Conservation (phyloP, 1,140 invertebrate species). For the Plodia interpunctella region DNA sequence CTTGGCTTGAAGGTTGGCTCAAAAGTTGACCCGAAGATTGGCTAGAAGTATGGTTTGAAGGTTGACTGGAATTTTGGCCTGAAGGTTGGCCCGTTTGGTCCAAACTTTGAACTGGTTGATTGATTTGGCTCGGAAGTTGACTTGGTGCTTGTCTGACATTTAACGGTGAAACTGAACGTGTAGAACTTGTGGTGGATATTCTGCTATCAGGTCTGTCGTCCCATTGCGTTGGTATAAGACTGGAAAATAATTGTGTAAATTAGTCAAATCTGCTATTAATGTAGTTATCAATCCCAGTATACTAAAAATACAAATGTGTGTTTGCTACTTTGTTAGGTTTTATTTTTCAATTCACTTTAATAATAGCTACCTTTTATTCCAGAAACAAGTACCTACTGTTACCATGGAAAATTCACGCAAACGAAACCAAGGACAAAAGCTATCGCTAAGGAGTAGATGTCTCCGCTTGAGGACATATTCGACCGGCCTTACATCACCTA, state of each 20-base stretch:
- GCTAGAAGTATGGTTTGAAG: not conserved
- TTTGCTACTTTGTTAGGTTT: too few species aligned
- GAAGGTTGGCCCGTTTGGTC: not conserved
- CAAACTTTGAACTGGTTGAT: not conserved
- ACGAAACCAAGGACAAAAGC: too few species aligned
- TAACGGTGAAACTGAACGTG: conserved; percentile 22
- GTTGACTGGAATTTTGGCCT: not conserved
- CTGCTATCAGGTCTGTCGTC: conserved; percentile 34
- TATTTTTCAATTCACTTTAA: too few species aligned
- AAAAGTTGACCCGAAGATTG: not conserved
- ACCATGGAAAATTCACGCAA: too few species aligned
- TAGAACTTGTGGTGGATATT: conserved; percentile 32
- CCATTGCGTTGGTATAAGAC: conserved; percentile 34
- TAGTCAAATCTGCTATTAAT: too few species aligned
- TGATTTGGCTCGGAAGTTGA: not conserved
- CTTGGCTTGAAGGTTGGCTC: not conserved
- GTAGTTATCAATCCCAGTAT: too few species aligned
- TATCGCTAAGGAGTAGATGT: too few species aligned
- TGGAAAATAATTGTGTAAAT: conserved; percentile 20
- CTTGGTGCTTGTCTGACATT: conserved; percentile 11
- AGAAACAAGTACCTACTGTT: too few species aligned
- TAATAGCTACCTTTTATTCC: too few species aligned
- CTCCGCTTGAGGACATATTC: too few species aligned
- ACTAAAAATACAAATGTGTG: too few species aligned
- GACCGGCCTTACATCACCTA: too few species aligned